Conservation (phyloP, 2,888 invertebrate species). For the Drosophila nr. perissopoda region DNA sequence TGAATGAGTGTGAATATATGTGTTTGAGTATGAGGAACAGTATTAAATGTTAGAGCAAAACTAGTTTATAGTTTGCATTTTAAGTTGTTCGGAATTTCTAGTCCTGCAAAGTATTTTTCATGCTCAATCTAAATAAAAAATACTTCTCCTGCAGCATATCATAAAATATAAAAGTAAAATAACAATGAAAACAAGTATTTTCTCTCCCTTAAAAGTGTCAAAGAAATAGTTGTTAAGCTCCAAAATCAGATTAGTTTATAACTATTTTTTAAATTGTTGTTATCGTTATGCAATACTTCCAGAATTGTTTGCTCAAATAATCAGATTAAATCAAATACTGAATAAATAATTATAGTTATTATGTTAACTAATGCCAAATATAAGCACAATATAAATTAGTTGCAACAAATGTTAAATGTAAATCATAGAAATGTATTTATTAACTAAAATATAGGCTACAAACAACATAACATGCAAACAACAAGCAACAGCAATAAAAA, state of each 20-base stretch:
- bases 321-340: conserved; percentile 5
- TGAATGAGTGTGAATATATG: conserved; percentile 22
- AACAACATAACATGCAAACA: conserved; percentile 44
- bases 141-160: conserved; percentile 54
- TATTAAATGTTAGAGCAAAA: conserved; percentile 65
- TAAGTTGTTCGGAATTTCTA: conserved; percentile 47
- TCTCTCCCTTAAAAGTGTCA: conserved; percentile 50
- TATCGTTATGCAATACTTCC: conserved; percentile 46
- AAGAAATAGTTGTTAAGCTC: conserved; percentile 41
- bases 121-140: conserved; percentile 16
- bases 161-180: conserved; percentile 25
- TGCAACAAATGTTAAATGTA: conserved; percentile 42
- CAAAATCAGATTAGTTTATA: conserved; percentile 40
- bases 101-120: conserved; percentile 49
- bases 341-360: conserved; percentile 21
- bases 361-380: conserved; percentile 23
- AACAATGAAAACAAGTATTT: conserved; percentile 49
- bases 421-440: conserved; percentile 25
- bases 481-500: conserved; percentile 52
- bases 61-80: conserved; percentile 44
- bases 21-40: conserved; percentile 48
- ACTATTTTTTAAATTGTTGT: conserved; percentile 64
- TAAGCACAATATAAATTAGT: conserved; percentile 28
- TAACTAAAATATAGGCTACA: conserved; percentile 45
- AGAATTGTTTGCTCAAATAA: conserved; percentile 53